Evolutionary conservation across 1,140 invertebrate genomes (phyloP).

Genomic region (Drosophila asahinai): DNA sequence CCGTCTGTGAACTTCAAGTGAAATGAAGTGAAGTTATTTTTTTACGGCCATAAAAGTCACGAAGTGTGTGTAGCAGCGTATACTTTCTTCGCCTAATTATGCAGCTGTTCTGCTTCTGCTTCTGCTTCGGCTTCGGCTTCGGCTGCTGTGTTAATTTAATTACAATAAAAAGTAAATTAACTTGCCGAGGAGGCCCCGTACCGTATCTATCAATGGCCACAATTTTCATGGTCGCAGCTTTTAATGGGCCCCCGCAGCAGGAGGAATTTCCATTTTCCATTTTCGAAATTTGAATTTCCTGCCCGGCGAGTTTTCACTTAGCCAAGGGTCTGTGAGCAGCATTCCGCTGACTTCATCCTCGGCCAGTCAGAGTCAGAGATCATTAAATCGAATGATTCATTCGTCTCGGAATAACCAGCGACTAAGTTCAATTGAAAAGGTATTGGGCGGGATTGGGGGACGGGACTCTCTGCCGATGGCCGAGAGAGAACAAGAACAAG

Average conservation of each 20-base stretch:
- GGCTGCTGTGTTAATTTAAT: slow-evolving; percentile 77
- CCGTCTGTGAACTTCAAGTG: slow-evolving; percentile 47
- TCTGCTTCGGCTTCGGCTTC: slow-evolving; percentile 26
- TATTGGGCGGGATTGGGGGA: neutral
- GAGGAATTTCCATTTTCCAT: slow-evolving; percentile 34
- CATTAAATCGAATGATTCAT: slow-evolving; percentile 78
- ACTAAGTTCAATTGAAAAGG: slow-evolving; percentile 54
- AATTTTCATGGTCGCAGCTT: slow-evolving; percentile 63
- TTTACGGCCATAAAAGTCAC: slow-evolving; percentile 66
- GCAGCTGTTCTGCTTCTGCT: slow-evolving; percentile 65
- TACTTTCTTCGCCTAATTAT: slow-evolving; percentile 80
- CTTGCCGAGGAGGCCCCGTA: slow-evolving; percentile 41
- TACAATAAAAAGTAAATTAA: slow-evolving; percentile 81
- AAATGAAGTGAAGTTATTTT: slow-evolving; percentile 72
- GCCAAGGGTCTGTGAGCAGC: slow-evolving; percentile 27
- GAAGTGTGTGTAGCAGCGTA: slow-evolving; percentile 46
- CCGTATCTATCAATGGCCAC: slow-evolving; percentile 67
- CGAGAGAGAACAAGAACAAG: slow-evolving; percentile 55
- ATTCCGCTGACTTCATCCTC: slow-evolving; percentile 63
- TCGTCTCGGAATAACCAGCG: slow-evolving; percentile 46
- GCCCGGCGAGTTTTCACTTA: slow-evolving; percentile 69
- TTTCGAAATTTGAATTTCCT: slow-evolving; percentile 61
- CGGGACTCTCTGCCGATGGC: neutral
- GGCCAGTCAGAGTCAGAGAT: slow-evolving; percentile 1
- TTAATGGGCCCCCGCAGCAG: slow-evolving; percentile 34